phyloP scores from a whole-genome alignment of 2,113 vertebrate species.

The Pyxicephalus adspersus region DNA sequence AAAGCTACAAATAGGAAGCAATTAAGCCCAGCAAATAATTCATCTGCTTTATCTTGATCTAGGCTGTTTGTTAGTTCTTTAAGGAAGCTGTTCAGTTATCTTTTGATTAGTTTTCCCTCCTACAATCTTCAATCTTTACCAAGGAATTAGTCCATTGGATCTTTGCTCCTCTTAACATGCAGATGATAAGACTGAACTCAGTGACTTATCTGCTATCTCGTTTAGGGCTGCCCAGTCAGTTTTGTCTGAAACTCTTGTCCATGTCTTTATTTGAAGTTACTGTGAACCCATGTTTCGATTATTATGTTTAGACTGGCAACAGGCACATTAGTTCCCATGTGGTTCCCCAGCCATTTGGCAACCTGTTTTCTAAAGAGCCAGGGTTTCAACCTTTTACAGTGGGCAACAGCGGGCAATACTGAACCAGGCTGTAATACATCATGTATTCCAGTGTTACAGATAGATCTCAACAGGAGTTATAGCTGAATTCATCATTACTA shows the following conservation, averaged over 20 bases:
- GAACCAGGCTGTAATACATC: too few species aligned
- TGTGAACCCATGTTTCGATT: too few species aligned
- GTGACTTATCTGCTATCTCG: neutral
- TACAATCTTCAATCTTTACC: neutral
- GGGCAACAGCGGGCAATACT: too few species aligned
- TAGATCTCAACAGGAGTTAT: too few species aligned
- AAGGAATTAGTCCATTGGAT: constrained; percentile 24
- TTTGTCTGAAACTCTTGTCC: neutral
- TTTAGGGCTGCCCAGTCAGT: neutral
- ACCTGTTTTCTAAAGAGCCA: neutral
- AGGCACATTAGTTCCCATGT: too few species aligned
- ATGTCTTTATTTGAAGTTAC: too few species aligned
- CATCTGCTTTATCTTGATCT: constrained; percentile 19
- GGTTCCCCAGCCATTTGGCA: too few species aligned
- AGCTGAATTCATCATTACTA: too few species aligned
- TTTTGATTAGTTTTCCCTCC: neutral
- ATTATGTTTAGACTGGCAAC: too few species aligned
- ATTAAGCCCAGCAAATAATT: neutral
- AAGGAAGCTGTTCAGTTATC: constrained; percentile 18
- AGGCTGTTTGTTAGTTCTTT: constrained; percentile 9
- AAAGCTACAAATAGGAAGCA: constrained; percentile 19
- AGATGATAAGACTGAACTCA: constrained; percentile 30
- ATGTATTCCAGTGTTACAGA: neutral
- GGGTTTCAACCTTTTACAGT: too few species aligned
- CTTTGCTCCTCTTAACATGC: constrained; percentile 26